Evolutionary conservation across 2,797 vertebrate species (phyloP).

Genomic region (Clarias pachynema): DNA sequence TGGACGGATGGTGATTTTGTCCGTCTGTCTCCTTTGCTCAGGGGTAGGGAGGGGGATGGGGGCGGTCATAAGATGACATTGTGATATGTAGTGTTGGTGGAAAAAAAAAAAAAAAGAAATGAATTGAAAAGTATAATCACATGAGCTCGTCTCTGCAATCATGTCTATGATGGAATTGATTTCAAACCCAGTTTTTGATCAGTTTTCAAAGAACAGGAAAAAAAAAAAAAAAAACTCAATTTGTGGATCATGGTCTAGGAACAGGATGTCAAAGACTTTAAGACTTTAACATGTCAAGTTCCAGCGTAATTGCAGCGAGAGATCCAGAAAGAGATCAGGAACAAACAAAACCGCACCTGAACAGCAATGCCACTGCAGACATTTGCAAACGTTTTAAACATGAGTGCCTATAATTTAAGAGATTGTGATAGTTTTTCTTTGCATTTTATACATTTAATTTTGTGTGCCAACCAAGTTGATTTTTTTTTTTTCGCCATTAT

Average conservation of each 20-base stretch:
- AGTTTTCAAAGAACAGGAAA: background rate
- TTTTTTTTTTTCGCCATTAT: slow-evolving; percentile 75
- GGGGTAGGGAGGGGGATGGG: background rate
- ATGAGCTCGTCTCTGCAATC: background rate
- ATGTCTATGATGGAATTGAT: background rate
- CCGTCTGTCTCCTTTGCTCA: slow-evolving; percentile 23
- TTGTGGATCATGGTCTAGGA: background rate
- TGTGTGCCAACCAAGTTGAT: slow-evolving; percentile 85
- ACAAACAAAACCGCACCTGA: background rate
- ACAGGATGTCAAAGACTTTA: background rate
- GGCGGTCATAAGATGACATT: slow-evolving; percentile 21
- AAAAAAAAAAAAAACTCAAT: background rate
- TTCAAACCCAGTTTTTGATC: background rate
- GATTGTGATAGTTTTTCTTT: slow-evolving; percentile 69
- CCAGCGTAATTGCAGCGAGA: background rate
- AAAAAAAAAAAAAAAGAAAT: background rate
- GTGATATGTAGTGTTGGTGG: slow-evolving; percentile 41
- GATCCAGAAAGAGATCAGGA: background rate
- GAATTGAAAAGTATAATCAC: background rate
- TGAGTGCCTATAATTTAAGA: slow-evolving; percentile 96
- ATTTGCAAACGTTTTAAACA: slow-evolving; percentile 36
- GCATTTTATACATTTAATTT: slow-evolving; percentile 40
- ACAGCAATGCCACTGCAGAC: slow-evolving; percentile 14
- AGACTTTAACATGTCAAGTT: background rate
- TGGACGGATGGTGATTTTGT: background rate